These are phyloP conservation scores for Drosophila nasuta DNA, from an alignment of 1,140 invertebrate species.

Conservation along the genomic window DNA sequence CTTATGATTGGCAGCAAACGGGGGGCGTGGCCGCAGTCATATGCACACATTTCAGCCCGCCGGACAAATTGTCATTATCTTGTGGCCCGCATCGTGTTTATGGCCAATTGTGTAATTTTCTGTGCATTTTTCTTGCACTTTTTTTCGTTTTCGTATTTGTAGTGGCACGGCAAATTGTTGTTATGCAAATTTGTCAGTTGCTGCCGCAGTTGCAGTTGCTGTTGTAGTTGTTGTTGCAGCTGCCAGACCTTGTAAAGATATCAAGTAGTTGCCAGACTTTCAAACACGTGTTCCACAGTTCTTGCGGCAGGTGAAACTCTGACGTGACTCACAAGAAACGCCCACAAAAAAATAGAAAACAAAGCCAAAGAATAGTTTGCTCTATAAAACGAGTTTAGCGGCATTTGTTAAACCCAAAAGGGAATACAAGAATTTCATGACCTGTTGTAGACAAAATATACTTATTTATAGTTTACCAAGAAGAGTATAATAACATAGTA, in stretches of 20 bases:
- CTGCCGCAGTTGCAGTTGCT: conserved; percentile 18
- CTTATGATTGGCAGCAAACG: conserved; percentile 29
- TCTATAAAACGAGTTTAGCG: conserved; percentile 24
- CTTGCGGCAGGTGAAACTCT: conserved; percentile 66
- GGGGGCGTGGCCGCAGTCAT: conserved; percentile 26
- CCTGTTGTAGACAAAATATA: not conserved
- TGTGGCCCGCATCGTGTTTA: conserved; percentile 57
- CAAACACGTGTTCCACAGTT: conserved; percentile 70
- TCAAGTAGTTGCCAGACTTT: conserved; percentile 58
- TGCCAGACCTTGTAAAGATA: conserved; percentile 54
- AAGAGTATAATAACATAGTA: not conserved
- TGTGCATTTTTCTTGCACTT: conserved; percentile 58
- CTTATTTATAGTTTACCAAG: not conserved
- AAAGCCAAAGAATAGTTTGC: not conserved
- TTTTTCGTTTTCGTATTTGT: not conserved
- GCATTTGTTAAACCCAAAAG: conserved; percentile 27
- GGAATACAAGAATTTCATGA: conserved; percentile 49
- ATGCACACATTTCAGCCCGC: conserved; percentile 20
- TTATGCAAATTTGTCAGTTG: conserved; percentile 70
- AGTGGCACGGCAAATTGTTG: conserved; percentile 65
- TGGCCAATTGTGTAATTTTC: conserved; percentile 78
- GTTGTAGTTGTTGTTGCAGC: conserved; percentile 52
- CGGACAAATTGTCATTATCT: conserved; percentile 69
- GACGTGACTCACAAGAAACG: conserved; percentile 61
- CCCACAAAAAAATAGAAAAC: conserved; percentile 46